These are phyloP conservation scores for Pentalonia nigronervosa DNA, from an alignment of 1,140 invertebrate genomes.

Conservation along the genomic window DNA sequence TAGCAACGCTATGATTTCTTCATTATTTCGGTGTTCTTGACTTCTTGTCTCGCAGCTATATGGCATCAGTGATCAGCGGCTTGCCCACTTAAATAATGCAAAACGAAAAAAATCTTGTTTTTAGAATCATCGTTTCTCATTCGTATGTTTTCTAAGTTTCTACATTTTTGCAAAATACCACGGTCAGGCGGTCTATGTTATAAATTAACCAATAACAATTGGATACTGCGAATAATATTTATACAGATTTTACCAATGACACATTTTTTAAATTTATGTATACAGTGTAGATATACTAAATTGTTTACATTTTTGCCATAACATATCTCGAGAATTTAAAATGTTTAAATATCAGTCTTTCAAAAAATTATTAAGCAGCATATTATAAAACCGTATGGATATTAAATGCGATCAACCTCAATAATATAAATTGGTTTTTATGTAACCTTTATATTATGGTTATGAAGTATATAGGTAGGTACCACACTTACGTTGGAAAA, in stretches of 20 bases:
- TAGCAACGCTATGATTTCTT: background rate
- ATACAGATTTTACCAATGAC: background rate
- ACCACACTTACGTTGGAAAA: background rate
- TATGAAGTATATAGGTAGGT: too few relatives aligned
- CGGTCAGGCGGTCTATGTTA: background rate
- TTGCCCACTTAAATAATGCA: background rate
- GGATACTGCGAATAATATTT: background rate
- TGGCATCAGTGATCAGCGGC: background rate
- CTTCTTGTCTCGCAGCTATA: background rate
- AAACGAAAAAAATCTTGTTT: background rate
- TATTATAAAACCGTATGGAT: background rate
- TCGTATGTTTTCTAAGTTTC: background rate
- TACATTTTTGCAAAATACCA: constrained; percentile 11
- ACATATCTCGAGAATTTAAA: background rate
- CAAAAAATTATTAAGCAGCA: background rate
- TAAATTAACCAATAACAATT: constrained; percentile 7
- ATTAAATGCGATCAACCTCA: background rate
- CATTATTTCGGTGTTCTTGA: constrained; percentile 4
- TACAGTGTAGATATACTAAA: background rate
- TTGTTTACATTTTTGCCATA: background rate
- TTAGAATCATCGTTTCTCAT: background rate
- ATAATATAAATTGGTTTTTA: background rate
- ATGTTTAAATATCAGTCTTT: background rate
- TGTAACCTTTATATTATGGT: too few relatives aligned
- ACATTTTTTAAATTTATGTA: background rate